phyloP scores from a whole-genome alignment of 2,797 vertebrate genomes.

The Ibycter americanus region DNA sequence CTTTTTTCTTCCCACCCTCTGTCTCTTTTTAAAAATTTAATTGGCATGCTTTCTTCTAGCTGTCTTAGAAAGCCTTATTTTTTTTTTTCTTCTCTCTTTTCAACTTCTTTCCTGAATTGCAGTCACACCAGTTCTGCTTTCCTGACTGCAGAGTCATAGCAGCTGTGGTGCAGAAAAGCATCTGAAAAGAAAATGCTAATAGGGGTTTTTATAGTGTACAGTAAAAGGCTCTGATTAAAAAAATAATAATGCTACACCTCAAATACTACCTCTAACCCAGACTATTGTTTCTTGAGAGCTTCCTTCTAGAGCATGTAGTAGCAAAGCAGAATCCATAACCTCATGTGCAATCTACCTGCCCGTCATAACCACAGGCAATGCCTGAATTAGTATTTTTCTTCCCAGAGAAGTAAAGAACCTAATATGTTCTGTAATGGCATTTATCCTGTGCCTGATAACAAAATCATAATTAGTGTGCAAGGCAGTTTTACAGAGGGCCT shows the following conservation, averaged over 20 bases:
- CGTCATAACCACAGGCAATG: background rate
- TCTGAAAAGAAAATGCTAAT: conserved; percentile 80
- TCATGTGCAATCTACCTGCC: background rate
- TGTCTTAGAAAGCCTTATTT: conserved; percentile 63
- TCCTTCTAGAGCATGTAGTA: background rate
- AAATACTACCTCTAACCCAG: conserved; percentile 10
- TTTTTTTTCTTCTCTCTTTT: conserved; percentile 57
- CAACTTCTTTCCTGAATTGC: conserved; percentile 72
- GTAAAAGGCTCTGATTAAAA: conserved; percentile 57
- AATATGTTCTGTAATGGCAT: background rate
- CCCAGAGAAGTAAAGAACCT: background rate
- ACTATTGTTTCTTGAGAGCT: background rate
- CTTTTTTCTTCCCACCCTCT: conserved; percentile 27
- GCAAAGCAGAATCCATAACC: background rate
- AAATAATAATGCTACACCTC: conserved; percentile 24
- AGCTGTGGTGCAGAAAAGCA: conserved; percentile 72
- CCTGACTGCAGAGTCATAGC: conserved; percentile 72
- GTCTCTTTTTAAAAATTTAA: conserved; percentile 59
- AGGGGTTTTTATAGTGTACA: conserved; percentile 40
- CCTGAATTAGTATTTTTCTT: background rate
- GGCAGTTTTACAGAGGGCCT: background rate
- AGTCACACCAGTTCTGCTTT: conserved; percentile 64
- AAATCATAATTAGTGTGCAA: background rate
- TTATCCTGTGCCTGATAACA: background rate
- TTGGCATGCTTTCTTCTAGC: conserved; percentile 68